Evolutionary conservation across 2,888 invertebrate genomes (phyloP).

Genomic region (Metacarcinus magister): DNA sequence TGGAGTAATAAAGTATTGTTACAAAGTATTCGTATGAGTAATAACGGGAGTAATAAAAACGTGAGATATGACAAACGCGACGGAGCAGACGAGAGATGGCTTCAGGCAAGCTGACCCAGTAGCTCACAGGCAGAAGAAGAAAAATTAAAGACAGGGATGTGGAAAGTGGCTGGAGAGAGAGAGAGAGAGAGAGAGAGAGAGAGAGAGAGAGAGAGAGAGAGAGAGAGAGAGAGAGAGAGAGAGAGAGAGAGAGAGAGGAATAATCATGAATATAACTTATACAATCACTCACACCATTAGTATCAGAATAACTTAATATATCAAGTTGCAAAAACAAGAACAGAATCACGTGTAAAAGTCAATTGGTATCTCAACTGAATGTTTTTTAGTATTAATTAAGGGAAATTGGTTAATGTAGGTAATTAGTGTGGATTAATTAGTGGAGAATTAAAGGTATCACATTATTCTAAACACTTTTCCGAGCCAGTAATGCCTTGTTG

Average conservation of each 20-base stretch:
- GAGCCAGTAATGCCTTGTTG: neutral
- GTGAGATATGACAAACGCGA: too few relatives aligned
- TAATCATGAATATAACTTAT: neutral
- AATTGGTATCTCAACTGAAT: neutral
- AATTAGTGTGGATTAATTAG: slow-evolving; percentile 11
- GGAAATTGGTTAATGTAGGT: neutral
- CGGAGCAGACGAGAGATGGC: too few relatives aligned
- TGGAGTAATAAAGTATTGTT: too few relatives aligned
- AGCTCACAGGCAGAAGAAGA: too few relatives aligned
- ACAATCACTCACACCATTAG: neutral
- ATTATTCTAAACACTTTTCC: neutral
- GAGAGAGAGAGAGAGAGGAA: neutral
- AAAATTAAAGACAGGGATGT: too few relatives aligned
- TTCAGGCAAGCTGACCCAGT: too few relatives aligned
- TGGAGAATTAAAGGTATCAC: slow-evolving; percentile 9
- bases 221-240: too few relatives aligned
- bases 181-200: too few relatives aligned
- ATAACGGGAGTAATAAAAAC: too few relatives aligned
- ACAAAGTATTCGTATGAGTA: too few relatives aligned
- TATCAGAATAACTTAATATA: neutral
- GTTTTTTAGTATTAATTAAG: neutral
- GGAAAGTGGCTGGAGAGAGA: too few relatives aligned
- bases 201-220: too few relatives aligned
- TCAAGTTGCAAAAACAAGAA: neutral
- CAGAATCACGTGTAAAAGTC: neutral